Evolutionary conservation across 1,140 invertebrate genomes (phyloP).

Genomic region (Orussus abietinus): DNA sequence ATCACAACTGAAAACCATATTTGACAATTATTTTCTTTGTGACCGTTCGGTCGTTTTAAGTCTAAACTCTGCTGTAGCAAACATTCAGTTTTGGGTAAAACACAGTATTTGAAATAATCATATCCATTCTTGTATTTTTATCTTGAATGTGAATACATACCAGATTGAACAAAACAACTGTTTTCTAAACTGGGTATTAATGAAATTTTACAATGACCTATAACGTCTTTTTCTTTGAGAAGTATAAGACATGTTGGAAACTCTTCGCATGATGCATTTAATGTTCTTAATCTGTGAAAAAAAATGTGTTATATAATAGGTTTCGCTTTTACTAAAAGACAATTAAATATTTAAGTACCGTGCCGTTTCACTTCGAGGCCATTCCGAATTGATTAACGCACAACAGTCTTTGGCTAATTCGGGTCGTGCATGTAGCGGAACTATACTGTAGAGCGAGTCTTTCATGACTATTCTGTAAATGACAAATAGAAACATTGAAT

Average conservation of each 20-base stretch:
- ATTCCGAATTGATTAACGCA: constrained; percentile 73
- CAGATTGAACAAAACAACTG: constrained; percentile 71
- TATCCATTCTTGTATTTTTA: not conserved
- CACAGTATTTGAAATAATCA: no score
- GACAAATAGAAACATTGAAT: no score
- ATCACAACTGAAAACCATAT: constrained; percentile 69
- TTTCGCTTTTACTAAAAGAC: not conserved
- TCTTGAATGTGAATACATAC: constrained; percentile 28
- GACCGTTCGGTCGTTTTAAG: no score
- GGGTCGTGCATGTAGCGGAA: constrained; percentile 66
- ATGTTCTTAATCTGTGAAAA: constrained; percentile 57
- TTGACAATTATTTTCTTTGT: not conserved
- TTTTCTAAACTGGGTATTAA: constrained; percentile 61
- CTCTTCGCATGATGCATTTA: constrained; percentile 65
- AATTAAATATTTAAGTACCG: constrained; percentile 44
- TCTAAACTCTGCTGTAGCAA: no score
- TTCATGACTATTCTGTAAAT: constrained; percentile 40
- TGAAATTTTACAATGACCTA: constrained; percentile 74
- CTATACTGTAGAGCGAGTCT: constrained; percentile 47
- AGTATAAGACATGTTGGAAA: constrained; percentile 71
- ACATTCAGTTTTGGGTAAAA: no score
- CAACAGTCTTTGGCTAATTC: constrained; percentile 66
- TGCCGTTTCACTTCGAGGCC: constrained; percentile 72
- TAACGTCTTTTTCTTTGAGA: constrained; percentile 57
- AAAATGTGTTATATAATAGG: constrained; percentile 10